phyloP scores from a whole-genome alignment of 1,140 invertebrate species.

The Drosophila littoralis region DNA sequence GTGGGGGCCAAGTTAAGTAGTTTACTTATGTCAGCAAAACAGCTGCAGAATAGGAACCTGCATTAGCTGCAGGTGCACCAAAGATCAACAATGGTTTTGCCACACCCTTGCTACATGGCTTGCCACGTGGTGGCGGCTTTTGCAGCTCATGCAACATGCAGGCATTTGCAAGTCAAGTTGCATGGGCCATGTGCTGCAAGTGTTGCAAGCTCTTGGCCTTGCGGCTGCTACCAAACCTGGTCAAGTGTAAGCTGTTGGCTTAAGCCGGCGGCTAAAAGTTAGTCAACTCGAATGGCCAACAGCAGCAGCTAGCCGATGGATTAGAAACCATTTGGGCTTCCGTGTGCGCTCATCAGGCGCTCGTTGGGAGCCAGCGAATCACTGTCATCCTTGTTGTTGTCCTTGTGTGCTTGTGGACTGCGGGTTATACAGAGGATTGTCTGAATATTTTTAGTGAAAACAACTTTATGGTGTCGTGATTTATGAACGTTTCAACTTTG shows the following conservation, averaged over 20 bases:
- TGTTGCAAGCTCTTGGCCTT: conserved; percentile 48
- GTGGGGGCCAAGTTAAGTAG: conserved; percentile 7
- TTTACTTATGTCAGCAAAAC: conserved; percentile 75
- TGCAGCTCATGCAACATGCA: conserved; percentile 6
- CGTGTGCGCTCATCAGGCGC: background rate
- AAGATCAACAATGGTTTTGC: conserved; percentile 55
- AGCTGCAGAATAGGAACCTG: conserved; percentile 48
- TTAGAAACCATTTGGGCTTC: conserved; percentile 65
- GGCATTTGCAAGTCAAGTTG: conserved; percentile 11
- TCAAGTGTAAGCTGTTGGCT: conserved; percentile 69
- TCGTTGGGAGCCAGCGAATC: conserved; percentile 51
- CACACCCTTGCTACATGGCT: background rate
- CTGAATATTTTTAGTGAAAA: conserved; percentile 77
- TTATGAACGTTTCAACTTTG: conserved; percentile 82
- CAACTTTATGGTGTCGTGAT: conserved; percentile 80
- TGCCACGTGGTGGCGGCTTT: too few species aligned
- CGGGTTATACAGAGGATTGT: conserved; percentile 25
- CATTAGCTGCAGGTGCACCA: conserved; percentile 60
- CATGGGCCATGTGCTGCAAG: conserved; percentile 33
- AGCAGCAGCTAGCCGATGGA: conserved; percentile 54
- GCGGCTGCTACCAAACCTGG: conserved; percentile 42
- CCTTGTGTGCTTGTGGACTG: background rate
- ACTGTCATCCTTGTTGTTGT: conserved; percentile 24
- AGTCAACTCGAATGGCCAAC: conserved; percentile 44
- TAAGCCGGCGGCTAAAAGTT: conserved; percentile 56